Evolutionary conservation across 2,797 vertebrate species (phyloP).

Genomic region (Enteromius unitaeniatus): DNA sequence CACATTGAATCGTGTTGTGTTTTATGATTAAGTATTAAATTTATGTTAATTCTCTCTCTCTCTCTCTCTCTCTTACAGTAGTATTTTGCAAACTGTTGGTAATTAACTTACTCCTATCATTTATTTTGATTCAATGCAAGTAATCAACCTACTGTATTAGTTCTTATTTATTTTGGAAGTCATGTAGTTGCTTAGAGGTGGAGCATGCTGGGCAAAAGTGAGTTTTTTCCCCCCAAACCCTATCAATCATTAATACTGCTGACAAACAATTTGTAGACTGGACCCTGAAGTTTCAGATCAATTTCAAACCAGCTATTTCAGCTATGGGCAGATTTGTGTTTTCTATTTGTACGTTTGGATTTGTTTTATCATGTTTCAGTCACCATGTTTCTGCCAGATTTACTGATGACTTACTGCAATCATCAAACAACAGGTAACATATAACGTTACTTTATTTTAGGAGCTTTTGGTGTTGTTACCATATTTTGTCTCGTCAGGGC

Average conservation of each 20-base stretch:
- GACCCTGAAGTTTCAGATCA: slow-evolving; percentile 4
- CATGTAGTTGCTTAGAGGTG: background rate
- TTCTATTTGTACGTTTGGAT: background rate
- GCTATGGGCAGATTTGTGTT: slow-evolving; percentile 40
- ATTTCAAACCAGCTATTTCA: slow-evolving; percentile 32
- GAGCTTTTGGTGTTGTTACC: background rate
- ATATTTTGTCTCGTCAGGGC: slow-evolving; percentile 32
- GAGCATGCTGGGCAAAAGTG: background rate
- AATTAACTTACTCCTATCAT: background rate
- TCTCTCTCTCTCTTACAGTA: background rate
- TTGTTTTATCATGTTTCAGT: slow-evolving; percentile 36
- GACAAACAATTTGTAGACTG: slow-evolving; percentile 31
- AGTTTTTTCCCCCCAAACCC: background rate
- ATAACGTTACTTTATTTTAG: background rate
- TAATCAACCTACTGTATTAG: background rate
- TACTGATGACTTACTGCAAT: background rate
- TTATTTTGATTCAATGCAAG: background rate
- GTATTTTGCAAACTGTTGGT: background rate
- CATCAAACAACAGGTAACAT: slow-evolving; percentile 38
- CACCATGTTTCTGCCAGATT: slow-evolving; percentile 19
- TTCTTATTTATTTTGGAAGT: too few species aligned
- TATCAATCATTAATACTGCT: slow-evolving; percentile 77
- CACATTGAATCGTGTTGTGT: background rate
- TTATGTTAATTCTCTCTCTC: background rate
- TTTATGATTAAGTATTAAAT: background rate